These are phyloP conservation scores for Carapus acus DNA, from an alignment of 2,797 vertebrate genomes.

Conservation along the genomic window DNA sequence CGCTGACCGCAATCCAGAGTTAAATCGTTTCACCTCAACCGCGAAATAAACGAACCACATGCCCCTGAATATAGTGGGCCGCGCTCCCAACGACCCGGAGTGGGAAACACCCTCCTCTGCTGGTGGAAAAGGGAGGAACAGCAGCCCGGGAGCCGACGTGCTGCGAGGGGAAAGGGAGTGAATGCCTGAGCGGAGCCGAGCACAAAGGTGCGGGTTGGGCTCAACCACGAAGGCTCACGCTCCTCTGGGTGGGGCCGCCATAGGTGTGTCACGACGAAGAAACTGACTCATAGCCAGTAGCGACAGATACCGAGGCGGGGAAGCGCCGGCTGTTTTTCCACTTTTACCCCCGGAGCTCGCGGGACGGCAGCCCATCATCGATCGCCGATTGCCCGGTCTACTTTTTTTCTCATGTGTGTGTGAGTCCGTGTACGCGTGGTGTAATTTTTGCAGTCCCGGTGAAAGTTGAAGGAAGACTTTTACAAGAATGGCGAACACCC, in stretches of 20 bases:
- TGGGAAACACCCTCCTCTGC: constrained; percentile 57
- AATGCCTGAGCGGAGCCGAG: not conserved
- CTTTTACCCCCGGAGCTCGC: not conserved
- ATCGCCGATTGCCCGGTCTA: not conserved
- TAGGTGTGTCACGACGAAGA: constrained; percentile 47
- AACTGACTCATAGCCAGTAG: constrained; percentile 9
- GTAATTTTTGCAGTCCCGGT: not conserved
- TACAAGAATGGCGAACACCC: constrained; percentile 41
- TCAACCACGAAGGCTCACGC: constrained; percentile 2
- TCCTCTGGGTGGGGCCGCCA: constrained; percentile 40
- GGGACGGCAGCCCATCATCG: not conserved
- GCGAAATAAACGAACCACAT: no score
- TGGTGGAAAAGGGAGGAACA: constrained; percentile 13
- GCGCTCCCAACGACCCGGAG: no score
- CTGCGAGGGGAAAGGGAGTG: not conserved
- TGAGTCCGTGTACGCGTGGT: no score
- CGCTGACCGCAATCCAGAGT: no score
- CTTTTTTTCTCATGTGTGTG: no score
- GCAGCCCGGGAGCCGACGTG: not conserved
- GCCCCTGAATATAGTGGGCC: no score
- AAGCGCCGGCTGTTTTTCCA: not conserved
- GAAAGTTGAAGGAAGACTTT: not conserved
- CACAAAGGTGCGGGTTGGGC: constrained; percentile 1
- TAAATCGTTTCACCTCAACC: no score
- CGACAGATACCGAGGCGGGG: not conserved